Evolutionary conservation across 2,113 vertebrate genomes (phyloP), one percentile per base, ranked within the genome.

Genomic region (Varanus salvator): DNA sequence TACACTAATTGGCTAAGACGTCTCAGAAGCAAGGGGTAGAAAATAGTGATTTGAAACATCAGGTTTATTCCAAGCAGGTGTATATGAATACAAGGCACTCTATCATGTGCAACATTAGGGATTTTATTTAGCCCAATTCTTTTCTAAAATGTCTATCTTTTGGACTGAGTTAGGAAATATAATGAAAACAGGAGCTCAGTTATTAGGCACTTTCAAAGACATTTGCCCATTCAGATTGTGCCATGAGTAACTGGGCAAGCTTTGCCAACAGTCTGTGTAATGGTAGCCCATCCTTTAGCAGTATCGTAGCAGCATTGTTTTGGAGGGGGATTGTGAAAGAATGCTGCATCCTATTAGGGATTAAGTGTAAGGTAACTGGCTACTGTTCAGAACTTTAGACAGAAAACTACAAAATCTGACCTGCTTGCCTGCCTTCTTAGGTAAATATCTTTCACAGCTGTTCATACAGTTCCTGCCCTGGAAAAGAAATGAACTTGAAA

Each of bases 1-100:
- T 96, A 96, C 92, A 95, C 96, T 98, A 98, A 98, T 97, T 98
- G 97, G 97, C 95, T 94, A 94, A 97, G 98, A 98, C 97, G 96
- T 88, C 93, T 95, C 93, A 95, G 96, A 96, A 97, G 94, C 92
- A 91, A 96, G 96, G 94, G 69, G 85, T 94, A 95, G 95, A 96
- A 96, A 95, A 93, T 89, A 93, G 91, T 87, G 87, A 87, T 23
- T 94, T 93, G 87, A 96, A 96, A 96, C 71, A 87, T 71, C 52
- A 80, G 90, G 85, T 94, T 96, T 90, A 88, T 93, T 93, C 91
- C 85, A 88, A 84, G 52, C 88, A 92, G 89, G 87, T 64, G 60
- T 89, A 25, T 60, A 74, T 52, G 82, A 74, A 91, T 91, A 89
- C 23, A 91, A 64, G 88, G 29, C 72, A 6, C 8, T 38, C 38